Evolutionary conservation across 1,140 invertebrate genomes (phyloP), one percentile per base, ranked within the genome.

Genomic region (Cataglyphis hispanica): DNA sequence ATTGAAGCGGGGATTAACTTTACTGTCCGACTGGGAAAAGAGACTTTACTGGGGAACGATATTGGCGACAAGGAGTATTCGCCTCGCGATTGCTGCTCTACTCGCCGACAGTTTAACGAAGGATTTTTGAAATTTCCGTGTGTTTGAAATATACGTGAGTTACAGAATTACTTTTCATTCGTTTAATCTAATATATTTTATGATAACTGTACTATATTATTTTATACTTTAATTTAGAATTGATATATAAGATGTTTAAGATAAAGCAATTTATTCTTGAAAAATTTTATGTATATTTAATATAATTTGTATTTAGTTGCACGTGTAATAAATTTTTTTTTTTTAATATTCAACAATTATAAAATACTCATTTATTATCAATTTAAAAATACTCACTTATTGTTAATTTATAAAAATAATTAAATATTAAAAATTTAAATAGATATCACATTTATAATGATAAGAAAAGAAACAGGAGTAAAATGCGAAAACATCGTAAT

Each of bases 1-100:
- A 90, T 89, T 87, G 88, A 87, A 87, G 63, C 75, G 25, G 34
- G 80, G 75, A 89, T 89, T 89, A 89, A 86, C 84, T 89, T 86
- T 86, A 76, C 70, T 77, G 37, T 61, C 69, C 74, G 8, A 16
- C 16, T 58, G 56, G 31, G 70, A 86, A 83, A 86, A 61, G 66
- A 74, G 69, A 25, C 27, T 86, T 69, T 67, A 50, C 16, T 1
- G n/a, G 11, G 13, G 58, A 50, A 46, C 22, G 31, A 87, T 81
- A 85, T 88, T 53, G 87, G 83, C 56, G 69, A 66, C 34, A 27
- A 50, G 11, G 16, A 46, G 37, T 67, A 80, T 56, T 2, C 19
- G 75, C 22, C 6, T 27, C 67, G 37, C 67, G 25, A 75, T 77
- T 27, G 58, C 37, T 64, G 10, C 40, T 37, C 31, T 75, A 37